Evolutionary conservation across 2,797 vertebrate genomes (phyloP).

Genomic region (Craterocephalus amniculus): DNA sequence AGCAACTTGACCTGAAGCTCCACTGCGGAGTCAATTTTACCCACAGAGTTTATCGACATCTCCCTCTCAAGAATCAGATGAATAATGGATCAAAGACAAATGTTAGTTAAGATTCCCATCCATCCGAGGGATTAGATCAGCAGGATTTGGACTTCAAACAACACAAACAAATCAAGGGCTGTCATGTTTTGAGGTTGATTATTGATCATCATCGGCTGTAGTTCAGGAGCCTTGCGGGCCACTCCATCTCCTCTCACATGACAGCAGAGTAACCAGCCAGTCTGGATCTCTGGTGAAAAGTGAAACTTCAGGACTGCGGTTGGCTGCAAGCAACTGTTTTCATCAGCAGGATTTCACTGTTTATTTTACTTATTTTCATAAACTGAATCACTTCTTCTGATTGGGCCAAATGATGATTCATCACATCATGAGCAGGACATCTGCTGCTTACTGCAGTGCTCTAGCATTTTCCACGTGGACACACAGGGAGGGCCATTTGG

Average conservation of each 20-base stretch:
- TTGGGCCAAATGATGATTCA: slow-evolving; percentile 59
- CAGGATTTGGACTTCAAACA: slow-evolving; percentile 76
- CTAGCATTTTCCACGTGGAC: slow-evolving; percentile 19
- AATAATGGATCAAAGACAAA: slow-evolving; percentile 82
- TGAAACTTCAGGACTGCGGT: slow-evolving; percentile 26
- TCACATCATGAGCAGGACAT: slow-evolving; percentile 45
- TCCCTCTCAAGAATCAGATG: slow-evolving; percentile 60
- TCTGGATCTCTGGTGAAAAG: slow-evolving; percentile 45
- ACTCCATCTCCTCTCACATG: slow-evolving; percentile 41
- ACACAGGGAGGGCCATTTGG: slow-evolving; percentile 30
- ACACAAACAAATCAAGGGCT: slow-evolving; percentile 72
- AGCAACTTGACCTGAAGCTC: slow-evolving; percentile 19
- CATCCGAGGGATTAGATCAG: slow-evolving; percentile 71
- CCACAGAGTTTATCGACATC: slow-evolving; percentile 63
- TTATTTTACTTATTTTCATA: slow-evolving; percentile 59
- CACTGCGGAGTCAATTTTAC: slow-evolving; percentile 53
- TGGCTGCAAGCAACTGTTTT: slow-evolving; percentile 31
- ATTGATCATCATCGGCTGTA: slow-evolving; percentile 73
- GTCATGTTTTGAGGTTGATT: slow-evolving; percentile 66
- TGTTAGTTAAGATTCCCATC: slow-evolving; percentile 77
- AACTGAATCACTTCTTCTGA: slow-evolving; percentile 28
- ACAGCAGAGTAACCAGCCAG: background rate
- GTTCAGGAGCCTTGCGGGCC: slow-evolving; percentile 50
- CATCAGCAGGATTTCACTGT: slow-evolving; percentile 34
- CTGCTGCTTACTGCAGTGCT: slow-evolving; percentile 46